These are phyloP conservation scores for Rhynchonycteris naso DNA, from an alignment of 2,797 vertebrate species.

Conservation along the genomic window DNA sequence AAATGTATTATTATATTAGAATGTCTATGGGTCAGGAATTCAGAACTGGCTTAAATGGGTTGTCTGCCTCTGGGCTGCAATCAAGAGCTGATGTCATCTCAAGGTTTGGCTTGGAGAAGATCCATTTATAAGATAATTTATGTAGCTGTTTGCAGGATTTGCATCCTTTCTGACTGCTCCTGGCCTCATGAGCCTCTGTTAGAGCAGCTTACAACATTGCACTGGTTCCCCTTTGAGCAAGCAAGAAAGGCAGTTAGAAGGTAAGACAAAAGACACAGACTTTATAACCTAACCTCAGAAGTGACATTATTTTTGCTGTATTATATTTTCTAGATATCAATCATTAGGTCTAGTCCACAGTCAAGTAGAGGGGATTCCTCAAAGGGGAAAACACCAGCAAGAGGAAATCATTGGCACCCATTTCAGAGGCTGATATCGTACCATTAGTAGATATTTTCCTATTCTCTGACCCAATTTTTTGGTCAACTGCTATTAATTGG, in stretches of 20 bases:
- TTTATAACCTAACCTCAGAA: background rate
- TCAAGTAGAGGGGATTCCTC: background rate
- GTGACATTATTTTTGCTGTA: background rate
- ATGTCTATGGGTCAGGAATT: background rate
- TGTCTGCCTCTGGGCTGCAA: background rate
- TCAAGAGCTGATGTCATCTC: background rate
- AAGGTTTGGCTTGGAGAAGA: background rate
- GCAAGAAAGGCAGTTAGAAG: background rate
- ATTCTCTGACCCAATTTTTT: background rate
- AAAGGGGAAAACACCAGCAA: background rate
- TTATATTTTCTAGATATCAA: background rate
- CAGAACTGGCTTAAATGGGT: background rate
- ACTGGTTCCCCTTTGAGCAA: background rate
- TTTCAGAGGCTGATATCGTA: background rate
- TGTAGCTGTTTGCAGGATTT: background rate
- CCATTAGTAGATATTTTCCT: background rate
- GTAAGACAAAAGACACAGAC: background rate
- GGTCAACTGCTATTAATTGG: background rate
- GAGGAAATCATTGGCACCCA: background rate
- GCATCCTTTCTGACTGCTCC: background rate
- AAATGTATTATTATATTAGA: background rate
- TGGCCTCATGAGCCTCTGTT: background rate
- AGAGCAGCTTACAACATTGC: background rate
- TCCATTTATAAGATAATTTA: background rate
- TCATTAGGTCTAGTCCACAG: background rate